Evolutionary conservation across 2,888 invertebrate genomes (phyloP), one percentile per base, ranked within the genome.

Genomic region (Euplagia quadripunctaria): DNA sequence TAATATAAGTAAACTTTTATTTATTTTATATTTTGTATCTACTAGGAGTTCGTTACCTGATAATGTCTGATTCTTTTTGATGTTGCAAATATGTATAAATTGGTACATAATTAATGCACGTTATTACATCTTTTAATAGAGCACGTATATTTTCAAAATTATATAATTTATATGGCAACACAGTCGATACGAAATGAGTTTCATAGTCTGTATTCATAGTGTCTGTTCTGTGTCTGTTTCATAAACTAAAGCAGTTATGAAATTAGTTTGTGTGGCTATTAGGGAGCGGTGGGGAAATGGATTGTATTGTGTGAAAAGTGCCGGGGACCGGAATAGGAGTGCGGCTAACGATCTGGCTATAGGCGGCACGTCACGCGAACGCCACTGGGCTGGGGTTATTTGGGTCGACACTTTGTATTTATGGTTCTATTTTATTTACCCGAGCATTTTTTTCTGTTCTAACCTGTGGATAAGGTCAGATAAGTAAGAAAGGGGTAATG

Each of bases 21-120:
- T 84, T 84, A 84, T 84, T 83, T 68, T 76, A 79, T 51, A 77
- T 72, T 77, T 76, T 78, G 72, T 82, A 43, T 64, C 11, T 43
- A 46, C 75, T 81, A 80, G 73, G 84, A 84, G 84, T 84, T 84
- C 75, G 84, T 84, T 84, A 84, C 84, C 84, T 84, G 84, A 82
- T 79, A 72, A 68, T 58, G 20, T 16, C 3, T 52, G 52, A 5
- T 11, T 20, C 1, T 20, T 58, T 11, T 14, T 31, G 20, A 61
- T 31, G 31, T 31, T 61, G 61, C 61, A 31, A 5, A 61, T 31
- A 61, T 4, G 11, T 58, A n/a, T 31, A 31, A 31, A 31, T 31
- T 31, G 2, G 31, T 31, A 31, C 31, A 31, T 31, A 31, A 31
- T 31, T 31, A 31, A 2, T 31, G 31, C 31, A 31, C 31, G 31